Conservation (phyloP, 2,888 invertebrate genomes). For the Nemotelus pantherinus region DNA sequence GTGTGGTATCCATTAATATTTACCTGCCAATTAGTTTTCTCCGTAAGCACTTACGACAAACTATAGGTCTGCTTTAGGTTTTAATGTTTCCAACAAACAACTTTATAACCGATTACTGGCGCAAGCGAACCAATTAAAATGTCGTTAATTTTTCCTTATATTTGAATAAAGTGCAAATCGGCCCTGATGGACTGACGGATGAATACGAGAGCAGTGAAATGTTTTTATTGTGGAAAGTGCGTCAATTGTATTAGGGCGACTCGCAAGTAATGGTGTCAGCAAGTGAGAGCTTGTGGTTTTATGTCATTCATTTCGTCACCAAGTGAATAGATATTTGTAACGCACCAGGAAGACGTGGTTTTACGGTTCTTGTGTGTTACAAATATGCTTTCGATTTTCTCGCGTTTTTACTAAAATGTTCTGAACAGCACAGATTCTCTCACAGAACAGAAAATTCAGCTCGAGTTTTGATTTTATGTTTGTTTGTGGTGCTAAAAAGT, state of each 20-base stretch:
- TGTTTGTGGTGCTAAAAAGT: too few species aligned
- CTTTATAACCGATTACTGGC: constrained; percentile 15
- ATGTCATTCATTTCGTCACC: background rate
- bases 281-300: background rate
- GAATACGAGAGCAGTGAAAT: background rate
- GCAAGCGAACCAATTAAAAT: constrained; percentile 38
- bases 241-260: constrained; percentile 6
- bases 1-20: constrained; percentile 19
- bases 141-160: constrained; percentile 31
- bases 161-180: background rate
- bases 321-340: too few species aligned
- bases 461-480: too few species aligned
- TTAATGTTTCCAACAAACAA: constrained; percentile 13
- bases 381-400: too few species aligned
- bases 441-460: too few species aligned
- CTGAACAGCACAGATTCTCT: too few species aligned
- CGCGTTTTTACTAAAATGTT: too few species aligned
- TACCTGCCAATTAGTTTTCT: constrained; percentile 35
- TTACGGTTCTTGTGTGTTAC: too few species aligned
- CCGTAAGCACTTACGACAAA: background rate
- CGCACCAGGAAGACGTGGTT: too few species aligned
- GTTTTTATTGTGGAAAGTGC: background rate
- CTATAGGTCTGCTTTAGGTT: background rate
- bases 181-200: too few species aligned
- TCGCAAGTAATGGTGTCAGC: background rate